phyloP scores from a whole-genome alignment of 2,797 vertebrate species.

The Neostethus bicornis region DNA sequence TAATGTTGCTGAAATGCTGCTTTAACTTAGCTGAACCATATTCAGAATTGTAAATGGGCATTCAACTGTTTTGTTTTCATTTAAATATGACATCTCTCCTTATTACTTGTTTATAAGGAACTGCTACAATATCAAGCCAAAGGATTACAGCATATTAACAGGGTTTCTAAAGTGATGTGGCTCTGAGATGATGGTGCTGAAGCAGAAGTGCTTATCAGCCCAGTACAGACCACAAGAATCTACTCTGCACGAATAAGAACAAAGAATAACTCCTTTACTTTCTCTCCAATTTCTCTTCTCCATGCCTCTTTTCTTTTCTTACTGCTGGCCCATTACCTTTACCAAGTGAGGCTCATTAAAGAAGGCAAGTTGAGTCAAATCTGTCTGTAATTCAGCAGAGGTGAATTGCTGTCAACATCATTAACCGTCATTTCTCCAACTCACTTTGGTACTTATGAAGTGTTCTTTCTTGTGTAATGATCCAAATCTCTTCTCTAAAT shows the following conservation, averaged over 20 bases:
- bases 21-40: too few relatives aligned
- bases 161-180: not conserved
- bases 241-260: conserved; percentile 16
- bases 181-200: conserved; percentile 48
- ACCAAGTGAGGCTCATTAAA: conserved; percentile 85
- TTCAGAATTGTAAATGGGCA: too few relatives aligned
- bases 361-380: conserved; percentile 87
- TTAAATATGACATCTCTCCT: too few relatives aligned
- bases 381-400: conserved; percentile 84
- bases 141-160: not conserved
- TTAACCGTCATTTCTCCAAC: conserved; percentile 86
- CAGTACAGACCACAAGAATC: conserved; percentile 51
- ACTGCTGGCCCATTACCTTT: conserved; percentile 83
- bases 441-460: conserved; percentile 83
- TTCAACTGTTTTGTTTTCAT: too few relatives aligned
- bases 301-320: conserved; percentile 52
- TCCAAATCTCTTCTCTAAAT: conserved; percentile 84
- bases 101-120: too few relatives aligned
- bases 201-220: conserved; percentile 43
- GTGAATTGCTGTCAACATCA: conserved; percentile 89
- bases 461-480: conserved; percentile 90
- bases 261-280: conserved; percentile 34
- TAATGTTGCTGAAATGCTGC: too few relatives aligned
- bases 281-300: conserved; percentile 28
- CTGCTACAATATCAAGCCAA: not conserved